Base-by-base conservation (phyloP, 2,113 vertebrate species). In the Zosterops pallidus region DNA sequence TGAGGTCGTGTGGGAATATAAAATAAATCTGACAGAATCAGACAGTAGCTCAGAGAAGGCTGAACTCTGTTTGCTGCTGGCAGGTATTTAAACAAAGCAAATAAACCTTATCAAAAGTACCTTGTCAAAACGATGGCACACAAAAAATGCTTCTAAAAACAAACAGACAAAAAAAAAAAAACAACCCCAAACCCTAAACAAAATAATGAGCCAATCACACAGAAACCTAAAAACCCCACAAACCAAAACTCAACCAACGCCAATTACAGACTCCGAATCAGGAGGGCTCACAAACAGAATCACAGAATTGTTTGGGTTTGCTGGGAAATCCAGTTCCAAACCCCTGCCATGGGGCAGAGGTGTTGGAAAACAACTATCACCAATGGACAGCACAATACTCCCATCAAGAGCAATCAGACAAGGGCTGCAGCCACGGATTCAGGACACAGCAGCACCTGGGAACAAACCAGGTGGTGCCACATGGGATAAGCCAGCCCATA, bases 191-290 rank as follows among this genome's bases (percentile, higher is more conserved):
- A 39, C 12, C 35, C 19, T 9, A 18, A 55, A 47, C 8, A 87
- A 53, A 14, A 16, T 46, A 78, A 57, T 9, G 9, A 47, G 9
- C 14, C 28, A 14, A 5, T 0, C 37, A 65, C 13, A 7, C 37
- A 23, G 8, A 50, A 50, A 49, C 13, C 6, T 25, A 23, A 55
- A 44, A 33, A 1, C 5, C 33, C 37, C 33, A 52, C 23, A 67
- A 46, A 44, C 52, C 26, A 23, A 65, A 65, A 12, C 31, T 44
- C 33, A 33, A 8, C 20, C 17, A 59, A 46, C 19, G 29, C 28
- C 23, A 49, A 18, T 25, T 21, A 25, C 0, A 11, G 46, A 17
- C 26, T n/a, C 7, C 0, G 14, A 17, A 33, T 49, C 68, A 6
- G 6, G 33, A 52, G 37, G 6, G 44, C 12, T 12, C 21, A 5